Conservation (phyloP, 2,797 vertebrate species). For the Scyliorhinus canicula region DNA sequence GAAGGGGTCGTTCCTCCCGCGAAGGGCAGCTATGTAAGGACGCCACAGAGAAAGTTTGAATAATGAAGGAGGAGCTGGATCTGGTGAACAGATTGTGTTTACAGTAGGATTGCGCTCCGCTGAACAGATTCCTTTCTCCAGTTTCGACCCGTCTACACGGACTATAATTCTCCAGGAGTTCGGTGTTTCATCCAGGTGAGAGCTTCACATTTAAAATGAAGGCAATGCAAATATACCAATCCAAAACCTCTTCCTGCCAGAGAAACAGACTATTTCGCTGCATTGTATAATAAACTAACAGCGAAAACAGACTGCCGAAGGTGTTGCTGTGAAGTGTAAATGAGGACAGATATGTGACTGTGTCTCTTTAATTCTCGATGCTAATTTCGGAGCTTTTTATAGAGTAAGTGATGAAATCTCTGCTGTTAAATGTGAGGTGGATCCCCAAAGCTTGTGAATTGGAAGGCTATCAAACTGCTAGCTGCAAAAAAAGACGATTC, state of each 20-base stretch:
- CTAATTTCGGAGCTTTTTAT: neutral
- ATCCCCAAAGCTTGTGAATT: neutral
- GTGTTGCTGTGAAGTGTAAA: neutral
- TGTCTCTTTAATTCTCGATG: neutral
- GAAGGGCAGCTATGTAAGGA: neutral
- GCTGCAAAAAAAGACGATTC: neutral
- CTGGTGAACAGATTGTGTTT: neutral
- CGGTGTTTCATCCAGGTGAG: constrained; percentile 3
- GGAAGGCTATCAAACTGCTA: neutral
- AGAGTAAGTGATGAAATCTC: neutral
- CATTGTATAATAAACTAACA: neutral
- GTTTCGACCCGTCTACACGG: neutral
- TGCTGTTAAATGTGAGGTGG: neutral
- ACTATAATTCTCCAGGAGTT: neutral
- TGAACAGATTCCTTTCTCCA: neutral
- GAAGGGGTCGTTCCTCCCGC: neutral
- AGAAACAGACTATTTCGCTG: neutral
- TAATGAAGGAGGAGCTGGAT: neutral
- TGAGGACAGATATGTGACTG: neutral
- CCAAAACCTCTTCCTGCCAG: neutral
- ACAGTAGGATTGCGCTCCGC: neutral
- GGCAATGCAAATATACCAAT: neutral
- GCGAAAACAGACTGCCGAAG: neutral
- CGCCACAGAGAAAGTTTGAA: neutral
- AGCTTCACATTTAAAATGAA: neutral